A percentile compares a stretch with the other conserved stretches of the same genome.
Conservation (phyloP, 2,797 vertebrate genomes). For the Hafferia zeledoni region DNA sequence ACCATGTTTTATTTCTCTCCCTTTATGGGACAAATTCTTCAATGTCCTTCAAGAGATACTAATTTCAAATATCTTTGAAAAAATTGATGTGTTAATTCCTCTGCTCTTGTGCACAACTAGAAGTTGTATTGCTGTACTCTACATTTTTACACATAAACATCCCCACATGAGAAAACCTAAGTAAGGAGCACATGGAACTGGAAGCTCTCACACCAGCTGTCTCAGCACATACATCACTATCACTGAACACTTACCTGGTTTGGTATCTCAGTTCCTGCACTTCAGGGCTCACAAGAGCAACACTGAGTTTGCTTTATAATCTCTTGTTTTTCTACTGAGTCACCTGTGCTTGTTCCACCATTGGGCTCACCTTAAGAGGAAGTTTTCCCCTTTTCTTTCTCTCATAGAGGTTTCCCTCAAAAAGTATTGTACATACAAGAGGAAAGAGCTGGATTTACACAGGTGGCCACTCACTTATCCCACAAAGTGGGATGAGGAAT, state of each 20-base stretch:
- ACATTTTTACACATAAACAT: not conserved
- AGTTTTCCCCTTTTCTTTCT: not conserved
- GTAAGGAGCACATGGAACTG: not conserved
- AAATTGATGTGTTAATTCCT: not conserved
- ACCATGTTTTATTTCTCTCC: not conserved
- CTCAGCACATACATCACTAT: not conserved
- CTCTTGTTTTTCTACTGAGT: slow-evolving; percentile 26
- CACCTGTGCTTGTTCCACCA: not conserved
- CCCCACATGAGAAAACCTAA: not conserved
- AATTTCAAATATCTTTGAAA: not conserved
- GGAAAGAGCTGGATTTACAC: not conserved
- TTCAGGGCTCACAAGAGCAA: not conserved
- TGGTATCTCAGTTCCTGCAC: not conserved
- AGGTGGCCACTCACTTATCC: not conserved
- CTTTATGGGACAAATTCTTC: not conserved
- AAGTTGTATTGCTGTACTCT: not conserved
- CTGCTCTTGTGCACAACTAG: not conserved
- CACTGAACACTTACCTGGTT: not conserved
- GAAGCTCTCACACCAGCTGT: not conserved
- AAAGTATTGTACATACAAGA: not conserved
- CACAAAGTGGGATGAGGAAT: not conserved
- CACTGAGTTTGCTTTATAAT: not conserved
- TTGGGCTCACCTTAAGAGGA: not conserved
- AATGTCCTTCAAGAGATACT: not conserved
- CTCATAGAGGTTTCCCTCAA: not conserved